Conservation (phyloP, 2,797 vertebrate species). For the Melanotaenia boesemani region DNA sequence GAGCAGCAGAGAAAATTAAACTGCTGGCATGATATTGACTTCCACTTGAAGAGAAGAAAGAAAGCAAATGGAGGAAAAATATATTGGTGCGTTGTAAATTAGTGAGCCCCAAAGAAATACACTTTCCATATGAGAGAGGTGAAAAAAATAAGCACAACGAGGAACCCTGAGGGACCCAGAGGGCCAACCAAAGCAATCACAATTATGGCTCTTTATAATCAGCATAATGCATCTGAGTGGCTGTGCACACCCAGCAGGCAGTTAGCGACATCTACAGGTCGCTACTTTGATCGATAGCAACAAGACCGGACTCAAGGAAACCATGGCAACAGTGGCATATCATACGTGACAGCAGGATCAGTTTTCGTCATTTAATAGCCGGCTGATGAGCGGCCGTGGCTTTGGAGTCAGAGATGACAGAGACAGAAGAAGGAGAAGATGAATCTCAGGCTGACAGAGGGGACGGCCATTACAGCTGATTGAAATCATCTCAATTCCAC, state of each 20-base stretch:
- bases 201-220: conserved; percentile 67
- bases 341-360: conserved; percentile 1
- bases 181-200: conserved; percentile 49
- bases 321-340: conserved; percentile 53
- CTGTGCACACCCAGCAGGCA: conserved; percentile 7
- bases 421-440: conserved; percentile 14
- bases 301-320: conserved; percentile 34
- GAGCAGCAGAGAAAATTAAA: conserved; percentile 57
- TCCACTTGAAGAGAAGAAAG: conserved; percentile 51
- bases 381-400: conserved; percentile 44
- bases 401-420: conserved; percentile 25
- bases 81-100: conserved; percentile 60
- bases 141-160: conserved; percentile 25
- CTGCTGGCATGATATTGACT: conserved; percentile 50
- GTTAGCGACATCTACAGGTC: conserved; percentile 62
- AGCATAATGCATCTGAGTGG: conserved; percentile 54
- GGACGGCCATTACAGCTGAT: conserved; percentile 36
- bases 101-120: conserved; percentile 56
- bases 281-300: conserved; percentile 43
- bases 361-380: conserved; percentile 52
- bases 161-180: conserved; percentile 15
- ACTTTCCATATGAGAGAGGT: conserved; percentile 44
- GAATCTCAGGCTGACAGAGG: conserved; percentile 10
- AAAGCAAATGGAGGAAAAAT: conserved; percentile 37
- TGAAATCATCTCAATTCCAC: conserved; percentile 49